Percentiles rank a stretch among this genome's conserved stretches.
phyloP scores from a whole-genome alignment of 2,113 vertebrate genomes.

The Orthonyx spaldingii region DNA sequence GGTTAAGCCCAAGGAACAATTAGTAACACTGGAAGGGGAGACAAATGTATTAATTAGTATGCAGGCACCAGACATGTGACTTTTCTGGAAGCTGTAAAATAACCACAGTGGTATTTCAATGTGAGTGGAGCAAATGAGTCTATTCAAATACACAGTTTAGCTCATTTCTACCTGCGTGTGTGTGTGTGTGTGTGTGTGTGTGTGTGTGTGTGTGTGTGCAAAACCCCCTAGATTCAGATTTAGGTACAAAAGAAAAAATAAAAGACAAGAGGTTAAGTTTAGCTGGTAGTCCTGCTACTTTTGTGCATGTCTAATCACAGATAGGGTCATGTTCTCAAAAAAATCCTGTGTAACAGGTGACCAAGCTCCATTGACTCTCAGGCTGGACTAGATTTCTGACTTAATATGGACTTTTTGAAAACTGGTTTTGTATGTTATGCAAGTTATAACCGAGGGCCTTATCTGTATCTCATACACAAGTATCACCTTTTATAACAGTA shows the following conservation, averaged over 20 bases:
- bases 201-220: background rate
- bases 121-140: background rate
- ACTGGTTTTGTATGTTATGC: background rate
- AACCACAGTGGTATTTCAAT: background rate
- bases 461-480: background rate
- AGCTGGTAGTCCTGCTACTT: background rate
- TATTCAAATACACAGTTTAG: background rate
- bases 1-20: constrained; percentile 51
- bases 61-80: background rate
- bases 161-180: background rate
- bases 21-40: background rate
- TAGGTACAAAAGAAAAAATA: background rate
- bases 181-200: too few species aligned
- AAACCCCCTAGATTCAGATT: background rate
- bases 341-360: background rate
- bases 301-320: background rate
- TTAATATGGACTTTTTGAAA: background rate
- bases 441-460: background rate
- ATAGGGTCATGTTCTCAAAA: background rate
- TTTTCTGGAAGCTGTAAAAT: constrained; percentile 9
- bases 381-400: background rate
- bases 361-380: rapidly evolving
- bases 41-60: constrained; percentile 34
- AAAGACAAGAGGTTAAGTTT: background rate
- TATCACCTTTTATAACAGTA: background rate